Evolutionary conservation across 2,888 invertebrate genomes (phyloP), one percentile per base, ranked within the genome.

Genomic region (Disparrhopalites patrizii): DNA sequence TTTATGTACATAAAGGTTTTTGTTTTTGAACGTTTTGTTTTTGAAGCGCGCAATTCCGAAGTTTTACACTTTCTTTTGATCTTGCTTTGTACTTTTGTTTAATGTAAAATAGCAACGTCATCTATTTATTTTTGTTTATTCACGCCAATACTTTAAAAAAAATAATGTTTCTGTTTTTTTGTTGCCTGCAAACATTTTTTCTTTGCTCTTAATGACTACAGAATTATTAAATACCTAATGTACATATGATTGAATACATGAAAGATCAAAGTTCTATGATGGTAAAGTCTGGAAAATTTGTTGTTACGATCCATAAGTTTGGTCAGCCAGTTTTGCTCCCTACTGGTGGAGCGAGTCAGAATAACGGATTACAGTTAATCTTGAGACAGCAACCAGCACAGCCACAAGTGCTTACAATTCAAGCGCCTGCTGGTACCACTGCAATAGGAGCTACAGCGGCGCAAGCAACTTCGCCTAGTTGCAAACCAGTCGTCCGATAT

Each of bases 281-380:
- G n/a, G n/a, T n/a, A n/a, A n/a, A n/a, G n/a, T n/a, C n/a, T n/a
- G n/a, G n/a, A 18, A n/a, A 33, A 18, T 55, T 33, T 33, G 36
- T 55, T n/a, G n/a, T 55, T 60, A 25, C 30, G 51, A 43, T 66
- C 63, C 30, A 64, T 36, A 65, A 75, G 74, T 74, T 73, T 60
- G 75, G 75, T 23, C 75, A 75, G 57, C 74, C 72, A 40, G 68
- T 74, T 67, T 47, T 75, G 28, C 64, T 75, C 27, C 75, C 75
- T 50, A 65, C 75, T 13, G 75, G 70, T 43, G 70, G 72, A n/a
- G 69, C 69, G 43, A 67, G 62, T 25, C 70, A 73, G 57, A 67
- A 66, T 55, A 73, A 71, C 40, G 72, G 70, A 54, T 38, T 74
- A 36, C 75, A 75, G 63, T 69, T 74, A 50, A 74, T 75, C 43